phyloP scores from a whole-genome alignment of 2,888 invertebrate genomes.

The Caenorhabditis doughertyi region DNA sequence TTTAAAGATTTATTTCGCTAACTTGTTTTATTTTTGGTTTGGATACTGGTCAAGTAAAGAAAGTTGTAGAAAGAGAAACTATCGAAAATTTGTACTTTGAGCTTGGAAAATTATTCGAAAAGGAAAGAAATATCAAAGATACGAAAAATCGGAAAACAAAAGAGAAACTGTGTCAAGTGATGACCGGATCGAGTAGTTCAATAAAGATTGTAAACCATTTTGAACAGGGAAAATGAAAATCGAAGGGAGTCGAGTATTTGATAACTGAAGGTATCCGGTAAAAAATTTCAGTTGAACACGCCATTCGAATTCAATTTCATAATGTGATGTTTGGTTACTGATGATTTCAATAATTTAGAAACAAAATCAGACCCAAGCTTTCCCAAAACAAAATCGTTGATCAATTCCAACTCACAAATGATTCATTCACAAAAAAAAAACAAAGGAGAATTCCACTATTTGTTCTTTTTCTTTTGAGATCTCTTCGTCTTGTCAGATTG shows the following conservation, averaged over 20 bases:
- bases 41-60: constrained; percentile 3
- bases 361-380: not conserved
- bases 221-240: no score
- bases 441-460: not conserved
- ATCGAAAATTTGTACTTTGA: not conserved
- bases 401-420: not conserved
- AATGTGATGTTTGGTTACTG: no score
- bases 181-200: no score
- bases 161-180: no score
- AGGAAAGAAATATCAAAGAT: not conserved
- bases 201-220: no score
- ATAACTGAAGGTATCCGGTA: no score
- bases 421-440: not conserved
- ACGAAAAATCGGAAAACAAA: no score
- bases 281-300: no score
- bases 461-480: constrained; percentile 54
- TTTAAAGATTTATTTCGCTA: constrained; percentile 1
- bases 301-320: no score
- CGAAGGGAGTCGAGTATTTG: no score
- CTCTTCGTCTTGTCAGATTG: constrained; percentile 57
- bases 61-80: not conserved
- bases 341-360: not conserved
- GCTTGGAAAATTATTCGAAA: not conserved
- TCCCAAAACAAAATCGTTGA: no score
- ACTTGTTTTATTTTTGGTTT: constrained; percentile 5